phyloP scores from a whole-genome alignment of 2,797 vertebrate genomes.

The Melanotaenia pygmaea region DNA sequence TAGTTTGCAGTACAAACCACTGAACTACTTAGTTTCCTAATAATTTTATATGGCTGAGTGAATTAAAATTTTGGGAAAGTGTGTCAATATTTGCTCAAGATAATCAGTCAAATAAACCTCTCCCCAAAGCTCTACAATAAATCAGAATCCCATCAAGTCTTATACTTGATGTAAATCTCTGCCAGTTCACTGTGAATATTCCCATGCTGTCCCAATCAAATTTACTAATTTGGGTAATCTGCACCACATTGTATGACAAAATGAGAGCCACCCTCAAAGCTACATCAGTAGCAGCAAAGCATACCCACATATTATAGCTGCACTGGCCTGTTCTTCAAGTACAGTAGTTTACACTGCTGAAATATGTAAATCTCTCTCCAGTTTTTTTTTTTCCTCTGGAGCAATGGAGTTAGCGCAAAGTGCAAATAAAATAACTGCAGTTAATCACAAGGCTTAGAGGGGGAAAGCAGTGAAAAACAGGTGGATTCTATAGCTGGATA shows the following conservation, averaged over 20 bases:
- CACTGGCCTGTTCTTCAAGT: constrained; percentile 1
- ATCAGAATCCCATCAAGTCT: constrained; percentile 8
- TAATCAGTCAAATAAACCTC: constrained; percentile 11
- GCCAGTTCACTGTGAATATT: constrained; percentile 2
- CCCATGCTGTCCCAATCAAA: constrained; percentile 4
- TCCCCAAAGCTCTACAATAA: constrained; percentile 19
- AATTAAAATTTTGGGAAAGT: constrained; percentile 15
- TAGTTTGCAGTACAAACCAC: constrained; percentile 31
- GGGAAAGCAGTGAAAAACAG: constrained; percentile 40
- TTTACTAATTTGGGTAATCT: constrained; percentile 4
- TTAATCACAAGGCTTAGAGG: constrained; percentile 39
- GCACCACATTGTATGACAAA: constrained; percentile 3
- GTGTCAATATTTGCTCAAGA: constrained; percentile 13
- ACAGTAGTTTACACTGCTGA: constrained; percentile 33
- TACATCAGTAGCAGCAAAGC: constrained; percentile 10
- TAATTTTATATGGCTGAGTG: constrained; percentile 22
- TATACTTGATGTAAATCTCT: constrained; percentile 19
- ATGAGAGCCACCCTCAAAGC: constrained; percentile 8
- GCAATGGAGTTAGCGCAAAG: constrained; percentile 52
- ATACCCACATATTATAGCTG: constrained; percentile 13
- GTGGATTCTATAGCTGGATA: constrained; percentile 24
- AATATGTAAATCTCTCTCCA: constrained; percentile 34
- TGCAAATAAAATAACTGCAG: constrained; percentile 70
- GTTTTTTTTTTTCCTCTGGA: constrained; percentile 26
- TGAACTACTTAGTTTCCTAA: constrained; percentile 29